A percentile compares a stretch with the other conserved stretches of the same genome.
phyloP scores from a whole-genome alignment of 2,888 invertebrate species.

The Cartodere bifasciata region DNA sequence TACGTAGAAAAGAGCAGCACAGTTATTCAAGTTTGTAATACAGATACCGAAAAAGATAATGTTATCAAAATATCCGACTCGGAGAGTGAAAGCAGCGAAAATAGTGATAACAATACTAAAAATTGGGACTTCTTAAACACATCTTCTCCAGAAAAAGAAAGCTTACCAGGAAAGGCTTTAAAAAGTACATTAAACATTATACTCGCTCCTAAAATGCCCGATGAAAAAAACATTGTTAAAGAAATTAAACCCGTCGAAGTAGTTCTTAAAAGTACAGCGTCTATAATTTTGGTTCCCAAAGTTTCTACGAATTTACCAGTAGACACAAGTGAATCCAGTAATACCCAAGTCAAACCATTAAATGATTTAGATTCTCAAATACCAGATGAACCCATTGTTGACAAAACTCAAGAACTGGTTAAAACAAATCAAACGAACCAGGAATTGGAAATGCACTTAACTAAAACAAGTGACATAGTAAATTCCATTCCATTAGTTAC shows the following conservation, averaged over 20 bases:
- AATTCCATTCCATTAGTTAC: too few relatives aligned
- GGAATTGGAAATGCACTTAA: too few relatives aligned
- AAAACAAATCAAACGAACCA: too few relatives aligned
- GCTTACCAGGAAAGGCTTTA: background rate
- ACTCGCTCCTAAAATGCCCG: constrained; percentile 6
- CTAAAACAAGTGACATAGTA: too few relatives aligned
- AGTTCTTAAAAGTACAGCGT: too few relatives aligned
- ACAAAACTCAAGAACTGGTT: too few relatives aligned
- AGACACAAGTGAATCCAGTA: too few relatives aligned
- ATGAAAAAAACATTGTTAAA: background rate
- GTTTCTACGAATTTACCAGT: too few relatives aligned
- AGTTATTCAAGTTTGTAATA: constrained; percentile 29
- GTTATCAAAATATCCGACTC: constrained; percentile 13
- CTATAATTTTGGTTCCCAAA: too few relatives aligned
- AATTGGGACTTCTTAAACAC: constrained; percentile 23
- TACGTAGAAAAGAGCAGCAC: constrained; percentile 33
- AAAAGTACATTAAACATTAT: constrained; percentile 14
- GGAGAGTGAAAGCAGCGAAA: constrained; percentile 20
- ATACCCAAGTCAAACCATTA: too few relatives aligned
- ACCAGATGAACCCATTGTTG: too few relatives aligned
- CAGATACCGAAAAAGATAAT: constrained; percentile 13
- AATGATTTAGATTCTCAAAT: too few relatives aligned
- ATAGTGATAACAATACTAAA: constrained; percentile 18
- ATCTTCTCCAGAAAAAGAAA: constrained; percentile 5
- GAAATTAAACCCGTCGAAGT: background rate